Conservation (phyloP, 2,113 vertebrate species). For the Trichechus manatus region DNA sequence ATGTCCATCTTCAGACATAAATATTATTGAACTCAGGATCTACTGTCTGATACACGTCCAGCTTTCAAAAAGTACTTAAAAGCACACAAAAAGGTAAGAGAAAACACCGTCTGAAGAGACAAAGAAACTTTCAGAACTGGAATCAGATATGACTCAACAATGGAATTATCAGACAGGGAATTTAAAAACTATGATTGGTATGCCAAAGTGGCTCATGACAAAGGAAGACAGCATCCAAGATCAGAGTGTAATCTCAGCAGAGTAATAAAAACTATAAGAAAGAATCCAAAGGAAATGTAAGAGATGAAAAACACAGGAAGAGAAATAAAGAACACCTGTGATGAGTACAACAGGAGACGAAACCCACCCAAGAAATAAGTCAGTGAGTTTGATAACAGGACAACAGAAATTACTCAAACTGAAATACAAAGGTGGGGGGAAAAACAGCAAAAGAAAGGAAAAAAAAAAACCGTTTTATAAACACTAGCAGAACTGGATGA, state of each 20-base stretch:
- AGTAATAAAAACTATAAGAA: neutral
- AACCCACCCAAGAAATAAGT: neutral
- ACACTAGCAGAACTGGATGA: neutral
- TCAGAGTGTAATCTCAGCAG: neutral
- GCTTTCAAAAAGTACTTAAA: neutral
- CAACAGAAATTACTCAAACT: neutral
- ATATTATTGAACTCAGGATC: neutral
- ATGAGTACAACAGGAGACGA: neutral
- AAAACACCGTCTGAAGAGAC: neutral
- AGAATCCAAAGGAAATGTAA: neutral
- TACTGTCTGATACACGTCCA: neutral
- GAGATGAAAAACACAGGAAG: neutral
- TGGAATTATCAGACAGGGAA: neutral
- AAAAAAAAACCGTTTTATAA: neutral
- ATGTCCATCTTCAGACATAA: neutral
- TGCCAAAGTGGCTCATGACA: neutral
- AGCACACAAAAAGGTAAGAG: neutral
- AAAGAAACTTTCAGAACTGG: neutral
- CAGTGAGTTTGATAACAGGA: neutral
- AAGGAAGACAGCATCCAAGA: neutral
- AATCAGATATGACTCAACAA: neutral
- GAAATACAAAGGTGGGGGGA: neutral
- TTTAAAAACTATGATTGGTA: neutral
- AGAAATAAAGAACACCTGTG: neutral
- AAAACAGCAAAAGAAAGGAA: neutral